A percentile compares a stretch with the other conserved stretches of the same genome.
Evolutionary conservation across 2,888 invertebrate species (phyloP).

Genomic region (Pachydiplax longipennis): DNA sequence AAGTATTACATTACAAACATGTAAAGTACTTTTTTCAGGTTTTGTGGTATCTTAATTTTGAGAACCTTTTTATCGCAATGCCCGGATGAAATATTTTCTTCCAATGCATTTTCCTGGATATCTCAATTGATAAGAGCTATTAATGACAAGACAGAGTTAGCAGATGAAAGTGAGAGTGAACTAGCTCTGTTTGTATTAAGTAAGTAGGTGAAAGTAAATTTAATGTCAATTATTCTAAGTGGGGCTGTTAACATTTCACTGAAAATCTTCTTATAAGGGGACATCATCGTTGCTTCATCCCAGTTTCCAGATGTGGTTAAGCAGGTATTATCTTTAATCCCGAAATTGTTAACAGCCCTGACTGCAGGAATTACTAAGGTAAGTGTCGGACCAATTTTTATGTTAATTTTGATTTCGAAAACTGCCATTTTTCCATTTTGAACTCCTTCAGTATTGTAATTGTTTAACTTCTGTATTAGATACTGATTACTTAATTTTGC

Average conservation of each 20-base stretch:
- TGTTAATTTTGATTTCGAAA: no score
- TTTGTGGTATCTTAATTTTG: background rate
- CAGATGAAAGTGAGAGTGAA: background rate
- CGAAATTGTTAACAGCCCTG: background rate
- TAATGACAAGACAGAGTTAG: background rate
- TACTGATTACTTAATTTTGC: no score
- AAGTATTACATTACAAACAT: no score
- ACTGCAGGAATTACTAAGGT: background rate
- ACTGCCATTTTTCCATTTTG: no score
- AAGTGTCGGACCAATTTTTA: background rate
- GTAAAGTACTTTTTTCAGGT: background rate
- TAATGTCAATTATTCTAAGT: background rate
- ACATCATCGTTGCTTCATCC: background rate
- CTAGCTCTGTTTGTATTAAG: background rate
- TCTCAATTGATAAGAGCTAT: background rate
- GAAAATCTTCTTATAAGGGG: background rate
- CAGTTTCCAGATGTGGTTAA: background rate
- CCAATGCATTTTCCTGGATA: conserved; percentile 13
- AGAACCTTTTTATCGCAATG: conserved; percentile 6
- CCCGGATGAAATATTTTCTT: conserved; percentile 24
- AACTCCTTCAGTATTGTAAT: no score
- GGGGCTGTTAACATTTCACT: no score
- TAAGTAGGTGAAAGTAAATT: background rate
- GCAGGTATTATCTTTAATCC: background rate
- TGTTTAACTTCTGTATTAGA: no score